Percentiles rank a stretch among this genome's conserved stretches.
Conservation (phyloP, 2,888 invertebrate genomes). For the Brenthis ino region DNA sequence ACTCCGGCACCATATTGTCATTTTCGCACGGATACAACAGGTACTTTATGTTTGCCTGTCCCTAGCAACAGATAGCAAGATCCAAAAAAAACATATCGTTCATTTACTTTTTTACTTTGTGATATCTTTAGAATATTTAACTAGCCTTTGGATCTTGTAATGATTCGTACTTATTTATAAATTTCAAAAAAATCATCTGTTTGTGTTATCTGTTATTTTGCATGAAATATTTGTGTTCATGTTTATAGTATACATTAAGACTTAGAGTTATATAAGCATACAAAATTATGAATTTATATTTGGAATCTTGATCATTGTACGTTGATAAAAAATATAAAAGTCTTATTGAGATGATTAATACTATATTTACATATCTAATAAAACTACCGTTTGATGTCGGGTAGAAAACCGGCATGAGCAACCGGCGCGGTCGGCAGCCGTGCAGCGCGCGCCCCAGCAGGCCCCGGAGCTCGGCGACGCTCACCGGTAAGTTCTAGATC, state of each 20-base stretch:
- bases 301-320: neutral
- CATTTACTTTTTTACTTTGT: neutral
- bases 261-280: neutral
- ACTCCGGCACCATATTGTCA: constrained; percentile 91
- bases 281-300: neutral
- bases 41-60: constrained; percentile 56
- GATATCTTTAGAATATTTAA: no score
- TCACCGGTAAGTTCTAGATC: constrained; percentile 81
- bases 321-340: neutral
- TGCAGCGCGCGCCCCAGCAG: constrained; percentile 45
- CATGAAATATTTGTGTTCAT: constrained; percentile 22
- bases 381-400: constrained; percentile 48
- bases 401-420: constrained; percentile 63
- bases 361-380: constrained; percentile 22
- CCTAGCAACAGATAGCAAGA: constrained; percentile 20
- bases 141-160: constrained; percentile 9
- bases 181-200: neutral
- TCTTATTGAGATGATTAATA: constrained; percentile 7
- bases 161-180: neutral
- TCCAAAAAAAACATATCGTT: constrained; percentile 17
- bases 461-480: constrained; percentile 43
- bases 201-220: constrained; percentile 14
- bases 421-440: constrained; percentile 45
- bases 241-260: constrained; percentile 15
- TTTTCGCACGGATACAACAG: constrained; percentile 91